These are phyloP conservation scores for Eupristina koningsbergeri DNA, from an alignment of 1,140 invertebrate genomes.

Conservation along the genomic window DNA sequence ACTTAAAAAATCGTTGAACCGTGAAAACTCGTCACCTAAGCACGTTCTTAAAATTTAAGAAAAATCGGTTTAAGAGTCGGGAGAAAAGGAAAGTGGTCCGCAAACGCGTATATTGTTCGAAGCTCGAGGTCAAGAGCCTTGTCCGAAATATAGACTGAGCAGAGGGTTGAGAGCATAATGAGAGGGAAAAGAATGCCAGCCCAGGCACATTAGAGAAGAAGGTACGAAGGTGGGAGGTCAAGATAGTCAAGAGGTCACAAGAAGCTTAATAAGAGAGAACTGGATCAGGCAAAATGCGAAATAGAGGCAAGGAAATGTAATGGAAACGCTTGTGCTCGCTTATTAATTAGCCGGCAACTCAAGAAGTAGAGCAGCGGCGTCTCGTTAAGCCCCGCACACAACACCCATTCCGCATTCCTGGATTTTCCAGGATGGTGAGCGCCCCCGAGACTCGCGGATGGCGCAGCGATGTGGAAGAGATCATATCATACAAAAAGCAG, in stretches of 20 bases:
- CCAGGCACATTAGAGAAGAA: no score
- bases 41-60: no score
- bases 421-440: not conserved
- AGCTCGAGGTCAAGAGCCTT: not conserved
- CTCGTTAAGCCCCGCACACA: slow-evolving; percentile 36
- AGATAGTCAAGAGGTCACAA: not conserved
- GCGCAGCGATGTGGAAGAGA: slow-evolving; percentile 26
- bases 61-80: no score
- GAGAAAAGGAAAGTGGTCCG: no score
- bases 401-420: not conserved
- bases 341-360: slow-evolving; percentile 56
- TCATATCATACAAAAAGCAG: not conserved
- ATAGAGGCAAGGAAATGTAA: slow-evolving; percentile 29
- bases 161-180: not conserved
- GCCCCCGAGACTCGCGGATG: not conserved
- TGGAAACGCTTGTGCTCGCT: slow-evolving; percentile 45
- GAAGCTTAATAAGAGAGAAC: slow-evolving; percentile 45
- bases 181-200: not conserved
- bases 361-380: slow-evolving; percentile 20
- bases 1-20: no score
- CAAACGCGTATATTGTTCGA: no score
- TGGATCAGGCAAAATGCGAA: slow-evolving; percentile 15
- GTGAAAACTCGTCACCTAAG: no score
- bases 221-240: not conserved
- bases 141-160: not conserved